Evolutionary conservation across 2,888 invertebrate genomes (phyloP), one percentile per base, ranked within the genome.

Genomic region (Leptura quadrifasciata): DNA sequence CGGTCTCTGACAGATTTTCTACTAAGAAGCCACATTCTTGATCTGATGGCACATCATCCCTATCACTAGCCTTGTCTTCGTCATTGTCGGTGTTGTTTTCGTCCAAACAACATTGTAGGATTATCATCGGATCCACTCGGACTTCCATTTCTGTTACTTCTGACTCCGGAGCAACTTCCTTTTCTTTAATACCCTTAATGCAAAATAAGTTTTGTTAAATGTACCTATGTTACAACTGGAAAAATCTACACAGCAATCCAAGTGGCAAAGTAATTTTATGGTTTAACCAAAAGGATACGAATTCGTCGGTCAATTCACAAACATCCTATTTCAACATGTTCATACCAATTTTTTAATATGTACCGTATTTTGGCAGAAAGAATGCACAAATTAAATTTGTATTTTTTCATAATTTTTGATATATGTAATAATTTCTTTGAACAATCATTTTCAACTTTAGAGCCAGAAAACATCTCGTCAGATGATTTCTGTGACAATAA

Each of bases 101-200:
- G 18, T 92, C 92, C 76, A 91, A 89, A 80, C 91, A 88, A 70
- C 89, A 93, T 82, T 93, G 92, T 61, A 94, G 87, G 82, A 94
- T 92, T 85, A 93, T 89, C 93, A 94, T 93, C 4, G 94, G 94
- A 86, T 94, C 94, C 0, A 94, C 91, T 85, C 91, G 91, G 0
- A 94, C 92, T 89, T 94, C 94, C 91, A 94, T 92, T 88, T 93
- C 91, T 69, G 91, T 91, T 68, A 89, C 87, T 85, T 88, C 88
- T 71, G 83, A 77, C 74, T 88, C 88, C 71, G 80, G 76, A 63
- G 80, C 65, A 27, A 58, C n/a, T 24, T 81, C 82, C 75, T 84
- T 85, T 72, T 85, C 86, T 77, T 84, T 85, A 27, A 83, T 77
- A 69, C 85, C 86, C 86, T 87, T 47, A 61, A 74, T 27, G n/a